phyloP scores from a whole-genome alignment of 2,113 vertebrate genomes.

The Leptodactylus fuscus region DNA sequence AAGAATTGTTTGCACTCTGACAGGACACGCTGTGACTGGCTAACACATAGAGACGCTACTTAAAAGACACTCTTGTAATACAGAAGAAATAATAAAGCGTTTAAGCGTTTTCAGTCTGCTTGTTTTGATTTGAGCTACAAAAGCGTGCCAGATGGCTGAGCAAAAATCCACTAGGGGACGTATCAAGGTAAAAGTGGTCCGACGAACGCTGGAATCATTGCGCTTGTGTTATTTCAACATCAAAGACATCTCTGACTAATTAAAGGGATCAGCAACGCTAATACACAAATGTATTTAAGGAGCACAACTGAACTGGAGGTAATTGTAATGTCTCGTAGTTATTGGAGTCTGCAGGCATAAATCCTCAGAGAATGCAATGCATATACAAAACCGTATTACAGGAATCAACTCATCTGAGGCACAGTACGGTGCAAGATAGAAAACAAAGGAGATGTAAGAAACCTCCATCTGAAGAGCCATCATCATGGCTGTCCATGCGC shows the following conservation, averaged over 20 bases:
- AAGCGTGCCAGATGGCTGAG: constrained; percentile 25
- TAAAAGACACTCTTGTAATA: constrained; percentile 49
- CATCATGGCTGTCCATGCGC: too few species aligned
- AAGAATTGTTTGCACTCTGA: constrained; percentile 51
- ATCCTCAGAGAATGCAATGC: too few species aligned
- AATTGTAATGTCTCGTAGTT: not conserved
- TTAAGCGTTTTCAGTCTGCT: constrained; percentile 46
- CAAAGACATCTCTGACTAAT: constrained; percentile 6
- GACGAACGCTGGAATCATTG: constrained; percentile 5
- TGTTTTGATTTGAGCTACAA: constrained; percentile 48
- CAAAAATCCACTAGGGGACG: constrained; percentile 31
- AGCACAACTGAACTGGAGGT: not conserved
- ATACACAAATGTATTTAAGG: not conserved
- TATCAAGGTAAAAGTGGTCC: constrained; percentile 51
- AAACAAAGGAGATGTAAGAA: too few species aligned
- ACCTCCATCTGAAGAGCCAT: too few species aligned
- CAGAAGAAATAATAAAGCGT: constrained; percentile 47
- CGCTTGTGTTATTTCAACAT: constrained; percentile 28
- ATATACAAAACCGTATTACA: not conserved
- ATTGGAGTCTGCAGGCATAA: not conserved
- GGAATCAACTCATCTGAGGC: not conserved
- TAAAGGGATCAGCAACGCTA: constrained; percentile 18
- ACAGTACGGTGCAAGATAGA: too few species aligned
- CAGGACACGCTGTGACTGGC: constrained; percentile 39
- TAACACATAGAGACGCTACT: constrained; percentile 51